Evolutionary conservation across 1,140 invertebrate genomes (phyloP).

Genomic region (Orchestia grillus): DNA sequence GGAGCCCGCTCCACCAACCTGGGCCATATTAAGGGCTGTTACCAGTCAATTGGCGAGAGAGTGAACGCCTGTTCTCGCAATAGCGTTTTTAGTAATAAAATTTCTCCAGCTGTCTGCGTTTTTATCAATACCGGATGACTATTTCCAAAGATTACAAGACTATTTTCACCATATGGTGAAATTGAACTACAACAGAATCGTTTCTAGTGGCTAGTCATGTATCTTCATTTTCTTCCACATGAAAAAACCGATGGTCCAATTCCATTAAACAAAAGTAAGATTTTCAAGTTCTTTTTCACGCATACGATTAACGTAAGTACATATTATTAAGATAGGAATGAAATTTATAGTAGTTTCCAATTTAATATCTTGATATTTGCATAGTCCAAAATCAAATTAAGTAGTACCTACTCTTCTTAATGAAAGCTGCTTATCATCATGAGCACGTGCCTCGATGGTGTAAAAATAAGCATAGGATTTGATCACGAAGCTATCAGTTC

Average conservation of each 20-base stretch:
- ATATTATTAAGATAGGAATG: neutral
- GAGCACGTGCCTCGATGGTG: neutral
- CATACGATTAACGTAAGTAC: neutral
- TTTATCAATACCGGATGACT: neutral
- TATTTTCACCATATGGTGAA: neutral
- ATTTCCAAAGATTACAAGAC: neutral
- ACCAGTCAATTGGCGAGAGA: neutral
- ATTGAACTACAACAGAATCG: neutral
- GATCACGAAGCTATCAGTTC: neutral
- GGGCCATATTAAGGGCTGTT: neutral
- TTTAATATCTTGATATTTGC: neutral
- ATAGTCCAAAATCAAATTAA: neutral
- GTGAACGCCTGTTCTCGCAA: neutral
- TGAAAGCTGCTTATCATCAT: neutral
- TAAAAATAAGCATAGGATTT: neutral
- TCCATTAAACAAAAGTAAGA: neutral
- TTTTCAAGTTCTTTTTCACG: neutral
- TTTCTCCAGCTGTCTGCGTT: neutral
- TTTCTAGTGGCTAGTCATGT: neutral
- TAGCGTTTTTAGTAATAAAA: neutral
- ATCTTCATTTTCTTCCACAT: neutral
- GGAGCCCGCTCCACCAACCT: neutral
- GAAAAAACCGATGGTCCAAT: neutral
- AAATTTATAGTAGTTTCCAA: neutral
- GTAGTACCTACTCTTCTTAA: neutral